phyloP scores from a whole-genome alignment of 2,797 vertebrate species.

The Pantherophis vulpinus region DNA sequence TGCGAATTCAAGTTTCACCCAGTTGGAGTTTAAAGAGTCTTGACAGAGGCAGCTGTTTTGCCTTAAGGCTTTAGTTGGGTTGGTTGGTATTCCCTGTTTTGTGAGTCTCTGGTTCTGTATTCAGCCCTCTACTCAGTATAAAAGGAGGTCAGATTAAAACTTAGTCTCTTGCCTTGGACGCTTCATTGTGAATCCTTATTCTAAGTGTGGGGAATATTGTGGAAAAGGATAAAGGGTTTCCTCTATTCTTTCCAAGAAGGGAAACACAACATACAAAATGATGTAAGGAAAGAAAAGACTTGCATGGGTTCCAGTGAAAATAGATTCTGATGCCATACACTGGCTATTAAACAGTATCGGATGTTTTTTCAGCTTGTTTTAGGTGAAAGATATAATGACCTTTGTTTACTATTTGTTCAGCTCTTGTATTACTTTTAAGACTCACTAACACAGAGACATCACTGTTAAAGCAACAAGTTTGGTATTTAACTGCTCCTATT shows the following conservation, averaged over 20 bases:
- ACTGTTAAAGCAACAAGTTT: not conserved
- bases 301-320: not conserved
- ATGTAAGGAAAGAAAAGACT: not conserved
- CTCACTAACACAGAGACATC: not conserved
- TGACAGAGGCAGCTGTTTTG: conserved; percentile 76
- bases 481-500: not conserved
- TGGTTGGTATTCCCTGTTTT: not conserved
- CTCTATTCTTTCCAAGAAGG: not conserved
- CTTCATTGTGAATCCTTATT: not conserved
- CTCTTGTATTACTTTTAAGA: not conserved
- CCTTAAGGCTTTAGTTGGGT: conserved; percentile 54
- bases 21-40: conserved; percentile 79
- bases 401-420: conserved; percentile 12
- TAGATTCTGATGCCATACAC: not conserved
- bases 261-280: not conserved
- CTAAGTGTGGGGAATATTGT: not conserved
- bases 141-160: not conserved
- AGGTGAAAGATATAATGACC: not conserved
- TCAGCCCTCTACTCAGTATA: conserved; percentile 2
- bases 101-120: not conserved
- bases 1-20: conserved; percentile 74
- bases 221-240: not conserved
- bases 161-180: not conserved
- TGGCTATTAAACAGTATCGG: not conserved
- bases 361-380: not conserved